A percentile compares a stretch with the other conserved stretches of the same genome.
Conservation (phyloP, 2,113 vertebrate species). For the Gymnocephalus cernua region DNA sequence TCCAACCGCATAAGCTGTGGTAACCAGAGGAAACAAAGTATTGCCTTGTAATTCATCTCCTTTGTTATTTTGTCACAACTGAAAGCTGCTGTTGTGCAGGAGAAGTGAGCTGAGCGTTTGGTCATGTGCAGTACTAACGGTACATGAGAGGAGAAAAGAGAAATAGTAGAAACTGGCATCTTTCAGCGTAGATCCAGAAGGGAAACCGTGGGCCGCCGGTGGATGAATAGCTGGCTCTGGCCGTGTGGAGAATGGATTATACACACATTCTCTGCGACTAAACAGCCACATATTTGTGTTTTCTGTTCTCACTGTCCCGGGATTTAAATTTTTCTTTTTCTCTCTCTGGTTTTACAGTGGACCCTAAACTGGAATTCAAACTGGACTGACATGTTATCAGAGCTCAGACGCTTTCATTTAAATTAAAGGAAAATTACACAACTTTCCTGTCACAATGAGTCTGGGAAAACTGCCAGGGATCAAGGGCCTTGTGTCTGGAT, state of each 20-base stretch:
- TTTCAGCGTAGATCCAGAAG: slow-evolving; percentile 12
- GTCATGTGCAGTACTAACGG: slow-evolving; percentile 1
- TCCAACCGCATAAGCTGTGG: slow-evolving; percentile 32
- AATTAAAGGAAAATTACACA: slow-evolving; percentile 42
- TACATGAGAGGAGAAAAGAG: not conserved
- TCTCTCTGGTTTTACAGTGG: slow-evolving; percentile 59
- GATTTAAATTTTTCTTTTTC: slow-evolving; percentile 21
- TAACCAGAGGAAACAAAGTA: slow-evolving; percentile 29
- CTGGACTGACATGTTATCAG: slow-evolving; percentile 45
- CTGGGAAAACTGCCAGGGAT: slow-evolving; percentile 91
- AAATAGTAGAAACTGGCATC: slow-evolving; percentile 2
- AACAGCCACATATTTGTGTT: slow-evolving; percentile 49
- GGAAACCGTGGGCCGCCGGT: not conserved
- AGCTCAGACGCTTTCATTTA: slow-evolving; percentile 1
- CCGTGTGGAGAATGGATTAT: slow-evolving; percentile 65
- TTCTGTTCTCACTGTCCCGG: slow-evolving; percentile 33
- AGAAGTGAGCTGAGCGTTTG: slow-evolving; percentile 14
- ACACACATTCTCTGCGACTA: slow-evolving; percentile 60
- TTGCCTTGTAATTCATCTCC: slow-evolving; percentile 48
- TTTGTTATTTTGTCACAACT: slow-evolving; percentile 49
- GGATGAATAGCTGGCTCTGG: slow-evolving; percentile 43
- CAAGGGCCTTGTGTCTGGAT: slow-evolving; percentile 89
- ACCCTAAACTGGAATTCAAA: slow-evolving; percentile 30
- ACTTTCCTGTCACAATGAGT: slow-evolving; percentile 85
- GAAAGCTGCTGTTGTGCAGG: slow-evolving; percentile 50